Base-by-base conservation (phyloP, 2,888 invertebrate species). In the Carcina quercana region DNA sequence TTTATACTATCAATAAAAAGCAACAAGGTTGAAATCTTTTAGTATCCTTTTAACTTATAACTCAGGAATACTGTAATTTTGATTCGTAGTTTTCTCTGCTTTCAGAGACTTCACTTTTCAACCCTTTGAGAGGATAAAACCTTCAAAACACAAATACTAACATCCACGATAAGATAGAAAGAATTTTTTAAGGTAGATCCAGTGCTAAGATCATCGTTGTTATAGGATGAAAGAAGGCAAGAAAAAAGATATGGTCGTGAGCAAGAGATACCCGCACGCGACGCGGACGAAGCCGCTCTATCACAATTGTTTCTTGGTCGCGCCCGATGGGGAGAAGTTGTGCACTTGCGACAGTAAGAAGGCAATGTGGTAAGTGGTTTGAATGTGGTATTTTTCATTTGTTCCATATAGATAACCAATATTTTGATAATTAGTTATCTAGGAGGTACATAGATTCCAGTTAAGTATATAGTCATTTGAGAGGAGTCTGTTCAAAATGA, bases 311-410 rank as follows among this genome's bases (percentile, higher is more conserved):
- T 86, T 87, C 41, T 65, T 94, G 38, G 79, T 89, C 63, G 93
- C 94, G 0, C 93, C 93, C 0, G 93, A 94, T 57, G 92, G 91
- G 2, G 90, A 92, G 38, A 62, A 89, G 3, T 73, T 94, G 6
- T 92, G 93, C 53, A 92, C 91, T 0, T 92, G 91, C 54, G 92
- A 93, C 49, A 79, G 72, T 6, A 89, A 87, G 41, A 94, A 94
- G 58, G 93, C 92, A 1, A 65, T 87, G 40, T 94, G 94, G 93
- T 92, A 85, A 59, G 46, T 30, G 10, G 13, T 8, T 17, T 17
- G 7, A 17, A 17, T 5, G 17, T n/a, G n/a, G n/a, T n/a, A n/a
- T n/a, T n/a, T n/a, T n/a, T n/a, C n/a, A n/a, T n/a, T n/a, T n/a
- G n/a, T n/a, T n/a, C n/a, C n/a, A n/a, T n/a, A n/a, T n/a, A n/a